phyloP scores from a whole-genome alignment of 2,888 invertebrate genomes.

The Phania funesta region DNA sequence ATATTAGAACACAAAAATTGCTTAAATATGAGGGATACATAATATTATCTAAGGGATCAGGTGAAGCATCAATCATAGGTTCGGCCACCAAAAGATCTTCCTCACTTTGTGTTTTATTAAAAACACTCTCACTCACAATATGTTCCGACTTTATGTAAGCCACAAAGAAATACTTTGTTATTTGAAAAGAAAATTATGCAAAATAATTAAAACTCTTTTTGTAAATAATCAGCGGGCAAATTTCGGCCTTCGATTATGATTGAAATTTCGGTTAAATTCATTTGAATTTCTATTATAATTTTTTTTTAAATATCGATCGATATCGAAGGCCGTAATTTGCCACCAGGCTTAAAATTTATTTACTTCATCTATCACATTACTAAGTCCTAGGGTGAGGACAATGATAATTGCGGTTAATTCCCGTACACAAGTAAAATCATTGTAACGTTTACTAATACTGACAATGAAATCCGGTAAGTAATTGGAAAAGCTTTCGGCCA shows the following conservation, averaged over 20 bases:
- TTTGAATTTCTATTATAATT: not conserved
- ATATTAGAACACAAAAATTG: constrained; percentile 85
- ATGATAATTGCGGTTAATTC: constrained; percentile 82
- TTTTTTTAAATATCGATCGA: not conserved
- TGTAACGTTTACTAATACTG: constrained; percentile 82
- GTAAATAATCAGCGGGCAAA: not conserved
- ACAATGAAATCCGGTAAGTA: constrained; percentile 81
- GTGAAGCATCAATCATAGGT: constrained; percentile 72
- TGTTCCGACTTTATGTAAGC: constrained; percentile 71
- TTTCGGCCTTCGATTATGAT: too few species aligned
- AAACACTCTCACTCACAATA: constrained; percentile 73
- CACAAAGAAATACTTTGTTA: constrained; percentile 72
- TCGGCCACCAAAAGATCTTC: constrained; percentile 66
- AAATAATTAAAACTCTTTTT: not conserved
- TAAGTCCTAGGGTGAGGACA: constrained; percentile 82
- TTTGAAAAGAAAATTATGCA: not conserved
- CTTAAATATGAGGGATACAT: constrained; percentile 87
- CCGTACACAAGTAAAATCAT: constrained; percentile 82
- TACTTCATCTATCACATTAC: constrained; percentile 84
- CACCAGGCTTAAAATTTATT: constrained; percentile 70
- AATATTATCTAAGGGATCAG: constrained; percentile 71
- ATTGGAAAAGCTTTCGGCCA: constrained; percentile 79
- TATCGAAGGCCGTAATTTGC: too few species aligned
- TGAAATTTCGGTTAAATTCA: too few species aligned
- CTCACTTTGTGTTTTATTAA: constrained; percentile 68